Evolutionary conservation across 30 jellyfish, hydroid and myxozoan species (phyloP).

Genomic region (Aurelia sp.): DNA sequence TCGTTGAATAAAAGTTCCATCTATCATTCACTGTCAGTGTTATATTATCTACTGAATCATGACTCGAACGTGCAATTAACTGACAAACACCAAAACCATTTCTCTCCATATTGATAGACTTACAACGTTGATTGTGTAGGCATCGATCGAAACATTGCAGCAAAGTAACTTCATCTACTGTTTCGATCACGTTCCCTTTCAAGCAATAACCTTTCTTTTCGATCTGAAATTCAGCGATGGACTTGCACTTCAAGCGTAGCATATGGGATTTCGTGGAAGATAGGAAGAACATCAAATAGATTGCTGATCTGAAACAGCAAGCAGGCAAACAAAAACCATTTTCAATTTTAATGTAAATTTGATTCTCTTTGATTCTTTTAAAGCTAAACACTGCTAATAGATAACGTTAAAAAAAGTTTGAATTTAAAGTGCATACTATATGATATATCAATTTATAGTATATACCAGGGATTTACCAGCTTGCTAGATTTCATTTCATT

Average conservation of each 20-base stretch:
- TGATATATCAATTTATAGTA: too few species aligned
- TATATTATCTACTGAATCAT: constrained; percentile 17
- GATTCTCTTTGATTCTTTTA: too few species aligned
- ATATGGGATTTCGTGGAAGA: not conserved
- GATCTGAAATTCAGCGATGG: constrained; percentile 12
- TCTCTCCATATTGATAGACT: constrained; percentile 18
- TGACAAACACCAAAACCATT: constrained; percentile 30
- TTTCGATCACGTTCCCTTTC: not conserved
- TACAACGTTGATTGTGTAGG: not conserved
- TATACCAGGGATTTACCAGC: too few species aligned
- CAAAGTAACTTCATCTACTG: not conserved
- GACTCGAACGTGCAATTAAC: constrained; percentile 10
- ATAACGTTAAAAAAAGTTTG: too few species aligned
- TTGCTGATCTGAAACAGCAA: too few species aligned
- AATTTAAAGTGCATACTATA: too few species aligned
- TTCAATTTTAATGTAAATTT: too few species aligned
- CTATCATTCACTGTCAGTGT: not conserved
- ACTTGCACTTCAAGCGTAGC: constrained; percentile 4
- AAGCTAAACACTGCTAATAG: too few species aligned
- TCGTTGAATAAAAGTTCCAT: constrained; percentile 10
- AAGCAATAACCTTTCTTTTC: not conserved
- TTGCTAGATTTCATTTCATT: too few species aligned
- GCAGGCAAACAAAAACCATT: too few species aligned
- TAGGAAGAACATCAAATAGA: not conserved
- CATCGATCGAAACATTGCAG: constrained; percentile 7